Conservation (phyloP, 2,797 vertebrate genomes). For the Erithacus rubecula region DNA sequence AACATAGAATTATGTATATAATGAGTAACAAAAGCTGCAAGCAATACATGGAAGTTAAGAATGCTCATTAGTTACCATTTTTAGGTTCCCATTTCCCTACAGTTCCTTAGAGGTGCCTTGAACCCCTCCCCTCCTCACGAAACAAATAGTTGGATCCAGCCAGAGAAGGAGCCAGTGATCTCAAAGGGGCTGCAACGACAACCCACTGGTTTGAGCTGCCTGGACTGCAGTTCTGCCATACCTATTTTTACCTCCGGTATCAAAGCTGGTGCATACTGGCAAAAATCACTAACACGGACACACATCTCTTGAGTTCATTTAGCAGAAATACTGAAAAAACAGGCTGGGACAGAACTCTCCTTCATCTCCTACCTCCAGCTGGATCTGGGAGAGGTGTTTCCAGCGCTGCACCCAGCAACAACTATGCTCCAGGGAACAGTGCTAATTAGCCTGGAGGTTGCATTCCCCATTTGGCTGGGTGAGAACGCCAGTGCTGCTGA, state of each 20-base stretch:
- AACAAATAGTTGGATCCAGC: neutral
- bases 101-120: neutral
- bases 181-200: neutral
- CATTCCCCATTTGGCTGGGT: neutral
- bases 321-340: slow-evolving; percentile 6
- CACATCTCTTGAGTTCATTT: neutral
- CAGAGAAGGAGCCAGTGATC: neutral
- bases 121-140: neutral
- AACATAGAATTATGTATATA: neutral
- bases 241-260: neutral
- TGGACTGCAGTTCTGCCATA: neutral
- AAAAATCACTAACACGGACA: neutral
- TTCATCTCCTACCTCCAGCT: neutral
- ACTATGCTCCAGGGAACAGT: neutral
- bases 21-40: neutral
- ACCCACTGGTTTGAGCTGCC: neutral
- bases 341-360: neutral
- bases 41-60: neutral
- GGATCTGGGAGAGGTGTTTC: neutral
- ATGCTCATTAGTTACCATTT: neutral
- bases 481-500: neutral
- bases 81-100: neutral
- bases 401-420: neutral
- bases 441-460: neutral
- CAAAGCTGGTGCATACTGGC: neutral